Conservation (phyloP, 2,797 vertebrate genomes). For the Rachycentron canadum region DNA sequence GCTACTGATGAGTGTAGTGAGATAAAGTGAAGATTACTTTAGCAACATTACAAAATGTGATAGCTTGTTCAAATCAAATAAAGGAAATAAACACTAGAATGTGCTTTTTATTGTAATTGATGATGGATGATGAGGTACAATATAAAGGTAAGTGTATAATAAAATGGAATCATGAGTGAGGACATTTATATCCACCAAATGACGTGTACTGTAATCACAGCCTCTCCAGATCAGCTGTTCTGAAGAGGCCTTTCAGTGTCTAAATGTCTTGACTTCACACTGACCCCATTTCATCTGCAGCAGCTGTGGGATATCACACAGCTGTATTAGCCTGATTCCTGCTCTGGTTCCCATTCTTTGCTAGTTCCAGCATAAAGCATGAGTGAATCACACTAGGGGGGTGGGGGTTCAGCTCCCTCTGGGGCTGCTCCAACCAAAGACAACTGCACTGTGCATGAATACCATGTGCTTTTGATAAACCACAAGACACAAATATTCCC, state of each 20-base stretch:
- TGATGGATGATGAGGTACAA: not conserved
- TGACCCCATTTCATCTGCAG: constrained; percentile 16
- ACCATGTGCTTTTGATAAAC: constrained; percentile 38
- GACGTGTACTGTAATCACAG: not conserved
- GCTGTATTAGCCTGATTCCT: not conserved
- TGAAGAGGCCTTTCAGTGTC: not conserved
- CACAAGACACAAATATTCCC: not conserved
- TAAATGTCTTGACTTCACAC: not conserved
- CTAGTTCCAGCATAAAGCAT: constrained; percentile 12
- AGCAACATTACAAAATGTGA: not conserved
- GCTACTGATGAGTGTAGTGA: not conserved
- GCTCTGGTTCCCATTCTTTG: constrained; percentile 1
- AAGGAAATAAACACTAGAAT: too few relatives aligned
- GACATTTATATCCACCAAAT: constrained; percentile 4
- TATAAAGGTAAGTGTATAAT: not conserved
- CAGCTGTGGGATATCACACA: constrained; percentile 15
- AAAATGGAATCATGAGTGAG: not conserved
- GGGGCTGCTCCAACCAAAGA: constrained; percentile 8
- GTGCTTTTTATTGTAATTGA: not conserved
- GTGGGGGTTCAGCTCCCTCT: not conserved
- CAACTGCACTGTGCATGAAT: not conserved
- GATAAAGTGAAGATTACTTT: not conserved
- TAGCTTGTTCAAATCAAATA: too few relatives aligned
- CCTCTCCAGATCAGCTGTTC: not conserved
- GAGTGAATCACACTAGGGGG: not conserved